These are phyloP conservation scores for Phylloscopus trochilus DNA, from an alignment of 2,113 vertebrate genomes.

Conservation along the genomic window DNA sequence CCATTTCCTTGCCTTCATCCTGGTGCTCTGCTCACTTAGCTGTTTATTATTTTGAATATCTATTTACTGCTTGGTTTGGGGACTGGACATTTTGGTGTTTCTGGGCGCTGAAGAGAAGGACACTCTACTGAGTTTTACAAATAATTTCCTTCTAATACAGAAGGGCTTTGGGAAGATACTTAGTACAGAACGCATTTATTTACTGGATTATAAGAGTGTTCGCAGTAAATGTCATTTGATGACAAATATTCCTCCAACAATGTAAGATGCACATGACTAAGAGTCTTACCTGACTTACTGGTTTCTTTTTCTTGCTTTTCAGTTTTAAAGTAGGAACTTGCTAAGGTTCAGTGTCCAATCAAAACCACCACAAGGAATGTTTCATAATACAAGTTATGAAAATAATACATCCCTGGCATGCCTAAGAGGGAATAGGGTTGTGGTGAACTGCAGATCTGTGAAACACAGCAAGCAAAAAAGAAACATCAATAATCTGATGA, in stretches of 20 bases:
- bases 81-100: neutral
- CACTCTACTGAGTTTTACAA: neutral
- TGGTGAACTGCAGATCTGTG: neutral
- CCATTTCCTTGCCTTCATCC: neutral
- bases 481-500: neutral
- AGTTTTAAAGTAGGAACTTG: neutral
- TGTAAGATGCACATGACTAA: neutral
- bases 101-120: neutral
- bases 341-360: neutral
- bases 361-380: neutral
- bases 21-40: neutral
- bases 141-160: neutral
- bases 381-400: neutral
- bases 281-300: neutral
- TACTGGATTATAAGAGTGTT: neutral
- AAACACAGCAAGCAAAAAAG: neutral
- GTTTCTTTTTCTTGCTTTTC: neutral
- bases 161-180: neutral
- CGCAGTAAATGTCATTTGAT: neutral
- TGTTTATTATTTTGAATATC: neutral
- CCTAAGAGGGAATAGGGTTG: neutral
- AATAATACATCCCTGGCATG: neutral
- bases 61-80: neutral
- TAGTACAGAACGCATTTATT: neutral
- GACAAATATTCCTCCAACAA: neutral